A percentile compares a stretch with the other conserved stretches of the same genome.
These are phyloP conservation scores for Dexiosoma caninum DNA, from an alignment of 2,888 invertebrate species.

Conservation along the genomic window DNA sequence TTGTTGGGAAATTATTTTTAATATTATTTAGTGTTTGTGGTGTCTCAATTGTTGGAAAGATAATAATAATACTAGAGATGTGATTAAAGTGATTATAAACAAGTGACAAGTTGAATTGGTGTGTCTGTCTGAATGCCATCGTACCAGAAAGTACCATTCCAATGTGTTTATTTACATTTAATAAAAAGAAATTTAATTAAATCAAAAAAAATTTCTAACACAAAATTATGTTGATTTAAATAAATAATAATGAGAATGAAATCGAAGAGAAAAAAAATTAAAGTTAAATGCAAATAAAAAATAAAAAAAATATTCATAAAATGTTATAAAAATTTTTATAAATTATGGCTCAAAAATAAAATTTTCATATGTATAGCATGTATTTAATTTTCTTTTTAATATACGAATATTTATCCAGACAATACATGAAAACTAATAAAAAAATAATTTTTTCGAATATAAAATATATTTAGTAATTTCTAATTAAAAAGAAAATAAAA, in stretches of 20 bases:
- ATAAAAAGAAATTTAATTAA: conserved; percentile 37
- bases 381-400: too few relatives aligned
- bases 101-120: conserved; percentile 44
- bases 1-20: conserved; percentile 39
- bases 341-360: too few relatives aligned
- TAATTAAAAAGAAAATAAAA: too few relatives aligned
- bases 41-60: conserved; percentile 9
- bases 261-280: background rate
- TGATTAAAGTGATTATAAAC: conserved; percentile 51
- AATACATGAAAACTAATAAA: too few relatives aligned
- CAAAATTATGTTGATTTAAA: conserved; percentile 12
- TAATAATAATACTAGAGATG: conserved; percentile 15
- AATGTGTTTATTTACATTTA: conserved; percentile 45
- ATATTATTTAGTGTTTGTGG: conserved; percentile 15
- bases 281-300: background rate
- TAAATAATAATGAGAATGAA: background rate
- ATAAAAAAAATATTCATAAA: background rate
- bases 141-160: conserved; percentile 41
- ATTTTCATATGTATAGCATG: too few relatives aligned
- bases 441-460: too few relatives aligned
- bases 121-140: conserved; percentile 2
- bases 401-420: background rate
- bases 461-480: too few relatives aligned
- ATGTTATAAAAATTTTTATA: background rate
- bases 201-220: background rate